Conservation (phyloP, 2,113 vertebrate species). For the Hippocampus zosterae region DNA sequence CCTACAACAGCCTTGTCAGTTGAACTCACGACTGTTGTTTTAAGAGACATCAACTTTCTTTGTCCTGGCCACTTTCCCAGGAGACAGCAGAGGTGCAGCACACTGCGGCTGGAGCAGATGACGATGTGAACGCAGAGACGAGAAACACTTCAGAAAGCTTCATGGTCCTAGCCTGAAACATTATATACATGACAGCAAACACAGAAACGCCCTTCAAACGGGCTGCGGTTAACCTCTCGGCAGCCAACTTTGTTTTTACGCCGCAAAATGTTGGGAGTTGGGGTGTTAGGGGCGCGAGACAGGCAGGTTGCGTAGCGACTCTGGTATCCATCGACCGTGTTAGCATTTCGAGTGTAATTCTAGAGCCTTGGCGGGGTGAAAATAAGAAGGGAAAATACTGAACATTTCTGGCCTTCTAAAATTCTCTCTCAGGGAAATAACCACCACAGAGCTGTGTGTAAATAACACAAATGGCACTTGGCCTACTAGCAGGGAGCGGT, state of each 20-base stretch:
- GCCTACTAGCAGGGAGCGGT: conserved; percentile 36
- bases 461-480: conserved; percentile 44
- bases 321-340: conserved; percentile 27
- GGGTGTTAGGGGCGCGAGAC: not conserved
- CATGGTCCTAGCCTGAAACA: not conserved
- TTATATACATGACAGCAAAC: conserved; percentile 14
- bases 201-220: conserved; percentile 9
- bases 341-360: conserved; percentile 35
- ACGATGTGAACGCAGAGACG: not conserved
- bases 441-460: conserved; percentile 37
- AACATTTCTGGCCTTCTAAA: conserved; percentile 40
- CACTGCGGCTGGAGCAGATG: conserved; percentile 8
- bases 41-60: conserved; percentile 10
- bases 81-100: conserved; percentile 3
- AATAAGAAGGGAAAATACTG: conserved; percentile 37
- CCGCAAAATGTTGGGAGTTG: not conserved
- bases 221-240: conserved; percentile 5
- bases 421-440: conserved; percentile 41
- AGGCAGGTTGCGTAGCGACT: conserved; percentile 7
- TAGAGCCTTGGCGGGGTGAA: conserved; percentile 38
- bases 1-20: not conserved
- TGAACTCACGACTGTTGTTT: not conserved
- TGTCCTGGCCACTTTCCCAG: conserved; percentile 13
- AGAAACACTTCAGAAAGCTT: conserved; percentile 2
- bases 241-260: conserved; percentile 9